Base-by-base conservation (phyloP, 2,888 invertebrate genomes). In the Lobophora halterata region DNA sequence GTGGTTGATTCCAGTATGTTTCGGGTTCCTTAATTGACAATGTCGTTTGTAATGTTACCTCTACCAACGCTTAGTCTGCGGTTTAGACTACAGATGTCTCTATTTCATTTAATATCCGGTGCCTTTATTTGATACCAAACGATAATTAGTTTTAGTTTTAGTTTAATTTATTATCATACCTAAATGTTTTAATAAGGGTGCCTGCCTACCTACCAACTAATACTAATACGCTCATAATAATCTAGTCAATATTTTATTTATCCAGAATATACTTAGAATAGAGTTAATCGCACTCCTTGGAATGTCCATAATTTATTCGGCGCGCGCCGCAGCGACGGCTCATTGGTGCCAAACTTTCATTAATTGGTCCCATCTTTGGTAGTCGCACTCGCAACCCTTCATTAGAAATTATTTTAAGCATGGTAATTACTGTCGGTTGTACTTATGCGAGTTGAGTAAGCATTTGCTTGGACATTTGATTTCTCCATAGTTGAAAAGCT, bases 321-420 rank as follows among this genome's bases (percentile, higher is more conserved):
- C 36, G 52, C 51, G 62, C 64, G 65, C n/a, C n/a, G 51, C 52
- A 48, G 52, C 55, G 55, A 51, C 52, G 58, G 54, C 68, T 74
- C 75, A 77, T 74, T 77, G 69, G 64, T 58, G 59, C 52, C 54
- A 65, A 76, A 76, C 67, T 72, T 72, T 59, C 58, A 65, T 63
- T 68, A 67, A 72, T 71, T 64, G 69, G 59, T 68, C 63, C 65
- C 61, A 61, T 65, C 62, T 55, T 55, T 49, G 60, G 57, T 49
- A 51, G n/a, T n/a, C n/a, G n/a, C n/a, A 64, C 46, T 57, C 50
- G 49, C 57, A 54, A 58, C 52, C 54, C 61, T 58, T 61, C 57
- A 58, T 63, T 66, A 61, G 52, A 57, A 57, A 47, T 46, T 61
- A 46, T 54, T 55, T 55, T 55, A 58, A 65, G 57, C 54, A 61